Percentiles rank a stretch among this genome's conserved stretches.
These are phyloP conservation scores for Leptoclinus maculatus DNA, from an alignment of 2,797 vertebrate species.

Conservation along the genomic window DNA sequence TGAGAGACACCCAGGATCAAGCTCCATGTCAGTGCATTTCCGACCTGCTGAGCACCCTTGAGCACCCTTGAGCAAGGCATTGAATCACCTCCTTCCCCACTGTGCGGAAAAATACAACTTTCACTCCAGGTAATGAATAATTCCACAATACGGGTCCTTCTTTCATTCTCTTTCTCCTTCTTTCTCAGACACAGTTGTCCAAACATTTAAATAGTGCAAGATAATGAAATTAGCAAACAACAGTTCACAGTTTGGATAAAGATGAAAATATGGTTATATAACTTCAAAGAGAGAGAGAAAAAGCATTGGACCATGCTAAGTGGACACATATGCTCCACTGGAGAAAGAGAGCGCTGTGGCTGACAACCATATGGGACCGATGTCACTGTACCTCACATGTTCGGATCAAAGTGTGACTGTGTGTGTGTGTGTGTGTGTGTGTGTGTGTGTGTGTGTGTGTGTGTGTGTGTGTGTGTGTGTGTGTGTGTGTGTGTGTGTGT, in stretches of 20 bases:
- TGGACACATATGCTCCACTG: slow-evolving; percentile 62
- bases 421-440: slow-evolving; percentile 17
- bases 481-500: slow-evolving; percentile 1
- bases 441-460: slow-evolving; percentile 34
- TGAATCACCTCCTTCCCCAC: slow-evolving; percentile 21
- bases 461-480: slow-evolving; percentile 17
- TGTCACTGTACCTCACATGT: slow-evolving; percentile 41
- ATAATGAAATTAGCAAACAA: slow-evolving; percentile 27
- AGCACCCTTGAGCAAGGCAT: slow-evolving; percentile 46
- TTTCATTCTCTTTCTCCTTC: background rate
- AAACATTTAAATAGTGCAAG: slow-evolving; percentile 23
- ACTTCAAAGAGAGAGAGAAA: slow-evolving; percentile 48
- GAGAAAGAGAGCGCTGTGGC: slow-evolving; percentile 41
- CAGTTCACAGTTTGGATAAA: slow-evolving; percentile 31
- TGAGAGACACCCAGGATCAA: slow-evolving; percentile 17
- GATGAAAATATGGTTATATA: slow-evolving; percentile 45
- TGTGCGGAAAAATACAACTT: background rate
- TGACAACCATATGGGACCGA: slow-evolving; percentile 65
- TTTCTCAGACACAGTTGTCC: background rate
- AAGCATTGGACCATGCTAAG: slow-evolving; percentile 31
- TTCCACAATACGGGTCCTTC: slow-evolving; percentile 12
- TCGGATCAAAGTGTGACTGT: slow-evolving; percentile 65
- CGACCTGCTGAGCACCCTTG: slow-evolving; percentile 10
- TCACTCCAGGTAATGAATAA: slow-evolving; percentile 9
- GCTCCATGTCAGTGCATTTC: slow-evolving; percentile 6